These are phyloP conservation scores for Ctenopoma multispine DNA, from an alignment of 2,797 vertebrate genomes.

Conservation along the genomic window DNA sequence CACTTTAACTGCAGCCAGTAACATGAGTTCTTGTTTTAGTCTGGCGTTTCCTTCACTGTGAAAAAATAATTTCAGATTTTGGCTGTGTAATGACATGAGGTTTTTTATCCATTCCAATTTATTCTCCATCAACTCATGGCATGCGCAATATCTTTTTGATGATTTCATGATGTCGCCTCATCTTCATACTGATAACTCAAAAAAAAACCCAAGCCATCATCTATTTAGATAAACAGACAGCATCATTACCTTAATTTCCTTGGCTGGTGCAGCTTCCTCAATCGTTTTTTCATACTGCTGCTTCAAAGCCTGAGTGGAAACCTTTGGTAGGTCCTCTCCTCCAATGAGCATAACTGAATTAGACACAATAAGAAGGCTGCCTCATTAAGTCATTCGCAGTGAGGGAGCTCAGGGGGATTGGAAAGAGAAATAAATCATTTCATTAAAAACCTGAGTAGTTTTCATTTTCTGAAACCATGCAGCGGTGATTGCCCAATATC, in stretches of 20 bases:
- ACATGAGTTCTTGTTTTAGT: slow-evolving; percentile 23
- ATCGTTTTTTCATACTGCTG: slow-evolving; percentile 93
- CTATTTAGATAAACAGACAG: slow-evolving; percentile 65
- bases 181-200: slow-evolving; percentile 29
- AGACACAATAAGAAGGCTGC: slow-evolving; percentile 77
- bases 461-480: slow-evolving; percentile 79
- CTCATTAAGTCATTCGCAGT: slow-evolving; percentile 77
- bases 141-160: slow-evolving; percentile 51
- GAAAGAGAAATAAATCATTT: slow-evolving; percentile 78
- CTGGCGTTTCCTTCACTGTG: slow-evolving; percentile 11
- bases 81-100: slow-evolving; percentile 30
- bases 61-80: slow-evolving; percentile 28
- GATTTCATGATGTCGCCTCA: slow-evolving; percentile 49
- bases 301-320: slow-evolving; percentile 94
- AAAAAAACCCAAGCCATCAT: slow-evolving; percentile 42
- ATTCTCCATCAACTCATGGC: slow-evolving; percentile 41
- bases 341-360: slow-evolving; percentile 85
- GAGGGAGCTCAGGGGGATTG: slow-evolving; percentile 65
- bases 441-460: slow-evolving; percentile 78
- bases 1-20: slow-evolving; percentile 21
- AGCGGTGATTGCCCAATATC: slow-evolving; percentile 78
- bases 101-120: slow-evolving; percentile 57
- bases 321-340: slow-evolving; percentile 90
- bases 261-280: slow-evolving; percentile 85
- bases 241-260: slow-evolving; percentile 92